Evolutionary conservation across 2,797 vertebrate genomes (phyloP).

Genomic region (Avahi laniger): DNA sequence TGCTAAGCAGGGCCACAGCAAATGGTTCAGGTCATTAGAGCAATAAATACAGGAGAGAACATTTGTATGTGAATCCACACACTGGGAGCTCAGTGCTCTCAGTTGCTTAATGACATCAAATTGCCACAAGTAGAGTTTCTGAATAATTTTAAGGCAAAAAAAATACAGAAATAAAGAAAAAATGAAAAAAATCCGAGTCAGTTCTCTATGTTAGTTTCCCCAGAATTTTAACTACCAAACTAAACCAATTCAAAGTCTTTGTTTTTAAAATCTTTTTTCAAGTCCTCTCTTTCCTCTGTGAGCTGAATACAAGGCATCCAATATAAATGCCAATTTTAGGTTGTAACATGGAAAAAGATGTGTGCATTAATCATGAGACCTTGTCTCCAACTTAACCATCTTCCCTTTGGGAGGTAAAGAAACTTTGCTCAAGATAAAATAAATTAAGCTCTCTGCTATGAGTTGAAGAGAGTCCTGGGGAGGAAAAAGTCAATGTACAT

Average conservation of each 20-base stretch:
- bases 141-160: slow-evolving; percentile 16
- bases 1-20: neutral
- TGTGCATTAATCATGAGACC: neutral
- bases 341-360: neutral
- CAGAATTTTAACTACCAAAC: slow-evolving; percentile 48
- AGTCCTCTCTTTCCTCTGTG: slow-evolving; percentile 5
- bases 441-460: slow-evolving; percentile 11
- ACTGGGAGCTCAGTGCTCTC: neutral
- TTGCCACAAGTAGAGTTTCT: neutral
- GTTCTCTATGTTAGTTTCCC: neutral
- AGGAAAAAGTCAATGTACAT: neutral
- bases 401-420: slow-evolving; percentile 18
- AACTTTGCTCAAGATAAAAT: slow-evolving; percentile 47
- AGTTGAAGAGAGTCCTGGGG: neutral
- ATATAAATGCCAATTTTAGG: slow-evolving; percentile 27
- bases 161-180: neutral
- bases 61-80: neutral
- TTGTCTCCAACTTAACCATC: slow-evolving; percentile 6
- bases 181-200: neutral
- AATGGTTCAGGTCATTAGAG: neutral
- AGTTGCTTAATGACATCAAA: slow-evolving; percentile 6
- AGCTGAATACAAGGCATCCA: slow-evolving; percentile 33
- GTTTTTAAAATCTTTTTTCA: slow-evolving; percentile 12
- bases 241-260: slow-evolving; percentile 19
- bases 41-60: neutral